Conservation (phyloP, 2,888 invertebrate species). For the Cataglyphis cursor region DNA sequence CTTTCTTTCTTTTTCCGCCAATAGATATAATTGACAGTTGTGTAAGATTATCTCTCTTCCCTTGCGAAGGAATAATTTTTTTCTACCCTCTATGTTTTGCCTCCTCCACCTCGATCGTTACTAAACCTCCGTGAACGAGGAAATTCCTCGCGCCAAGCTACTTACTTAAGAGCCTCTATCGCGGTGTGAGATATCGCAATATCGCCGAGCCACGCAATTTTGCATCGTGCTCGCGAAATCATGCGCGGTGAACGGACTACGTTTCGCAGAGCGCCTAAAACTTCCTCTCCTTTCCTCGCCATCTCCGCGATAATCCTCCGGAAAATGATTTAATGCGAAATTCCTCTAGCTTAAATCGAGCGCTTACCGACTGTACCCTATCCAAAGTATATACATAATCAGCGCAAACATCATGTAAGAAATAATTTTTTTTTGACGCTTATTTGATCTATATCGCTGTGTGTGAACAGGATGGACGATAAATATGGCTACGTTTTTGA, state of each 20-base stretch:
- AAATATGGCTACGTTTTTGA: background rate
- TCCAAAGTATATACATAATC: too few species aligned
- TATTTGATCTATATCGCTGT: background rate
- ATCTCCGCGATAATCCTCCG: background rate
- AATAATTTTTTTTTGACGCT: background rate
- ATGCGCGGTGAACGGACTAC: background rate
- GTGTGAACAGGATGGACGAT: background rate
- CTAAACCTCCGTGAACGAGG: background rate
- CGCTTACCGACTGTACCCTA: background rate
- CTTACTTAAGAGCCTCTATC: background rate
- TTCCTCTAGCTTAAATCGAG: background rate
- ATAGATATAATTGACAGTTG: background rate
- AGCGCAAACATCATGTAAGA: background rate
- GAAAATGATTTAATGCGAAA: background rate
- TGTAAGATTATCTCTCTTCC: background rate
- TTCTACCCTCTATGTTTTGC: background rate
- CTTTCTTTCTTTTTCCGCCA: background rate
- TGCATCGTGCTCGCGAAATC: background rate
- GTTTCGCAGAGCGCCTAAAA: background rate
- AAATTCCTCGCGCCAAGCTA: background rate
- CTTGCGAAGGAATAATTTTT: too few species aligned
- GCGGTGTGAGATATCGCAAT: background rate
- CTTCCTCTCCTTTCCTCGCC: background rate
- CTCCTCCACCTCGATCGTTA: conserved; percentile 17
- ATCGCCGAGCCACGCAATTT: background rate